Base-by-base conservation (phyloP, 2,888 invertebrate genomes). In the Germaria angustata region DNA sequence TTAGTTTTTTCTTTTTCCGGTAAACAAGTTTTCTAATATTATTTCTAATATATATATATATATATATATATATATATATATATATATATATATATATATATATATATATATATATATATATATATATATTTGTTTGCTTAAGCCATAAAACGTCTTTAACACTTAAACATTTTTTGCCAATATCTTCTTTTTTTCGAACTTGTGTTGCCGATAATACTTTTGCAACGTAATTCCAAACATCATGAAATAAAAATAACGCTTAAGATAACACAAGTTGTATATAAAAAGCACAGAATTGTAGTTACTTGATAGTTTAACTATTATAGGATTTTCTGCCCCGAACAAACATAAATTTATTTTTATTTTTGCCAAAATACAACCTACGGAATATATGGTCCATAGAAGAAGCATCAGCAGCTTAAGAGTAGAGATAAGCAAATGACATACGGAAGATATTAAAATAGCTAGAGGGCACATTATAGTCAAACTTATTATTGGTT, bases 371-470 rank as follows among this genome's bases (percentile, higher is more conserved):
- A 49, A 61, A 44, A 53, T 24, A 24, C 1, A 36, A 28, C 1
- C 44, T 28, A 46, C 61, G 7, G 32, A 44, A 20, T 53, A 22
- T 61, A 57, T 39, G 53, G 34, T 28, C 49, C 55, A 44, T 32
- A 34, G 20, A 41, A 73, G 24, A 15, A 11, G 15, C 44, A 53
- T 28, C 32, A 34, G 13, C 44, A 71, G 55, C 32, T 80, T 83
- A 41, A 59, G 17, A 85, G 87, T 9, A 44, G 24, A 86, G 88
- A 89, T 88, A 89, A 88, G 88, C 86, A 86, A 88, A 88, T 87
- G 88, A 88, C 88, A 86, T 87, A 86, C 87, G 88, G 87, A 87
- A 86, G 84, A 87, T 86, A 85, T 85, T 84, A 86, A 80, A 49
- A 57, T 51, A 39, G 68, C 77, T 78, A 66, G 57, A 65, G 69